Conservation (phyloP, 2,888 invertebrate species). For the Morpho helenor region DNA sequence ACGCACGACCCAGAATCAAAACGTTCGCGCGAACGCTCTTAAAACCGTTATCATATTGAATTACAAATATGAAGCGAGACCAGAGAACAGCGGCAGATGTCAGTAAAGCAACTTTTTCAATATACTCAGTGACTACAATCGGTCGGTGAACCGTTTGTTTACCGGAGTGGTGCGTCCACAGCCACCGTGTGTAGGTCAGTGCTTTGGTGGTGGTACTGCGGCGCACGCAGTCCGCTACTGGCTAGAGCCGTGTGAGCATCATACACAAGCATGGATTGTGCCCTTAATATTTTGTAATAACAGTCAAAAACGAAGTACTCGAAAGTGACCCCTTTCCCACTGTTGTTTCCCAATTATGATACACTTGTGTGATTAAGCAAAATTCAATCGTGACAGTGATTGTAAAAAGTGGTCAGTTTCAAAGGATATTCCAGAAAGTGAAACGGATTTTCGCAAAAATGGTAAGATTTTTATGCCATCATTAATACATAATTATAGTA, state of each 20-base stretch:
- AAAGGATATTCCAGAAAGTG: slow-evolving; percentile 47
- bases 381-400: slow-evolving; percentile 55
- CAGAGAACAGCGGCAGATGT: slow-evolving; percentile 35
- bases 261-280: slow-evolving; percentile 53
- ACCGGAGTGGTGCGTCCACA: slow-evolving; percentile 59
- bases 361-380: slow-evolving; percentile 46
- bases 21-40: slow-evolving; percentile 50
- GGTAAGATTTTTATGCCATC: slow-evolving; percentile 10
- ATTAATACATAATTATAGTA: too few species aligned
- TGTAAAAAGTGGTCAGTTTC: slow-evolving; percentile 50
- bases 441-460: slow-evolving; percentile 25
- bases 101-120: slow-evolving; percentile 43
- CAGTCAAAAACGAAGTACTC: slow-evolving; percentile 41
- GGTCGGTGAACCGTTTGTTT: slow-evolving; percentile 78
- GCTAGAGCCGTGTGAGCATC: slow-evolving; percentile 53
- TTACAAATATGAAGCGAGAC: slow-evolving; percentile 60
- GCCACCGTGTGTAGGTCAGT: slow-evolving; percentile 69
- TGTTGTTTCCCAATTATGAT: slow-evolving; percentile 59
- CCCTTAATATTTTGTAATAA: slow-evolving; percentile 43
- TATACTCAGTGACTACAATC: slow-evolving; percentile 55
- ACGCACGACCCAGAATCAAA: slow-evolving; percentile 61
- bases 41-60: slow-evolving; percentile 72
- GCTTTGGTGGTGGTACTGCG: slow-evolving; percentile 45
- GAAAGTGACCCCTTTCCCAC: slow-evolving; percentile 57
- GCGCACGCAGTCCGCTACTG: slow-evolving; percentile 51